Conservation (phyloP, 2,797 vertebrate species). For the Crocodylus rhombifer region DNA sequence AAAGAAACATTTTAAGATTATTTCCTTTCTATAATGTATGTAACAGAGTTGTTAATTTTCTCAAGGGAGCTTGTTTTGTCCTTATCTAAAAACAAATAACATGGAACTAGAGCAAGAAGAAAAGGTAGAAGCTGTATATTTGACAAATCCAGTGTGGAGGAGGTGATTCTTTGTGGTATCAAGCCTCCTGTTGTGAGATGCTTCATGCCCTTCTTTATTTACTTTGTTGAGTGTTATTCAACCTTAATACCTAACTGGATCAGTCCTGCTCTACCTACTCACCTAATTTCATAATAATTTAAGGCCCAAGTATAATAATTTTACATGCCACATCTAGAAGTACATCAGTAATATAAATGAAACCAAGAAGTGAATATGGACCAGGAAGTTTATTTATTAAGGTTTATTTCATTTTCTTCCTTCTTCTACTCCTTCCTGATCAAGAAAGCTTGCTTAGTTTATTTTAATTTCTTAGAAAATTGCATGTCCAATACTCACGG, state of each 20-base stretch:
- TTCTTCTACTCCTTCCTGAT: not conserved
- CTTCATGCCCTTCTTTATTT: not conserved
- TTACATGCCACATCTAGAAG: not conserved
- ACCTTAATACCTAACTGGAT: not conserved
- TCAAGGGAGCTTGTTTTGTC: not conserved
- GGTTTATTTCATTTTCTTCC: not conserved
- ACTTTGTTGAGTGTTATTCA: not conserved
- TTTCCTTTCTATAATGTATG: not conserved
- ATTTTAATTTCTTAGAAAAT: not conserved
- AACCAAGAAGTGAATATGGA: not conserved
- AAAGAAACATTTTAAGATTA: not conserved
- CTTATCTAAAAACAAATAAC: not conserved
- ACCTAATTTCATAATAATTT: not conserved
- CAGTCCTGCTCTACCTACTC: not conserved
- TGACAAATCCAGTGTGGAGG: not conserved
- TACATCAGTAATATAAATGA: not conserved
- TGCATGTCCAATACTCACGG: not conserved
- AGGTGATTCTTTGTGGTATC: not conserved
- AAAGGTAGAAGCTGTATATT: not conserved
- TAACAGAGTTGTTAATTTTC: not conserved
- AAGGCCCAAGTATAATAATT: not conserved
- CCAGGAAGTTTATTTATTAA: not conserved
- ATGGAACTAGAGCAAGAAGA: not conserved
- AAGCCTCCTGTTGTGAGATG: not conserved
- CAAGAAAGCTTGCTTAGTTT: not conserved